These are phyloP conservation scores for Drosophila arawakana DNA, from an alignment of 1,140 invertebrate species.

Conservation along the genomic window DNA sequence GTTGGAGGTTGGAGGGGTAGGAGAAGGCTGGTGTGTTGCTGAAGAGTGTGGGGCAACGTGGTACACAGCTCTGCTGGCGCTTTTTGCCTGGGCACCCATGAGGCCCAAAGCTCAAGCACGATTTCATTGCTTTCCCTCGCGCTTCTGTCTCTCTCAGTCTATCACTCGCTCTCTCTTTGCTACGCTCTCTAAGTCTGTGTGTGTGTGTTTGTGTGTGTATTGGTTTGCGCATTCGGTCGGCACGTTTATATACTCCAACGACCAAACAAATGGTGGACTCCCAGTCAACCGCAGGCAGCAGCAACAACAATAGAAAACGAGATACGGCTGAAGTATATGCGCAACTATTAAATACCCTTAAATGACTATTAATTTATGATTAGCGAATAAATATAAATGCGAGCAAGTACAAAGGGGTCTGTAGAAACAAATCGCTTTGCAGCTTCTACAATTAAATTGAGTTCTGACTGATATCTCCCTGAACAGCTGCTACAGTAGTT, in stretches of 20 bases:
- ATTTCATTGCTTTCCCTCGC: neutral
- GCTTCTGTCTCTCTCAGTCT: neutral
- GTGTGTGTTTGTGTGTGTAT: constrained; percentile 23
- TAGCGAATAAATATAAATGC: neutral
- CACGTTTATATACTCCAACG: constrained; percentile 74
- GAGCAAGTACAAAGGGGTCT: too few species aligned
- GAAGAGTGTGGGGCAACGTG: neutral
- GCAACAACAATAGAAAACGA: constrained; percentile 18
- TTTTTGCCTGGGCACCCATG: constrained; percentile 27
- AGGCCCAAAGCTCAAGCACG: constrained; percentile 14
- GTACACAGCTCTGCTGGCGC: neutral
- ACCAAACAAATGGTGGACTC: constrained; percentile 56
- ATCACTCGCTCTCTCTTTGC: neutral
- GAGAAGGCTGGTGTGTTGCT: neutral
- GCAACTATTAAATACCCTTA: too few species aligned
- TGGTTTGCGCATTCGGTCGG: constrained; percentile 43
- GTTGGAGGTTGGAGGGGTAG: neutral
- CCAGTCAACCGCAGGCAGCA: constrained; percentile 40
- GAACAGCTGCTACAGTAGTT: too few species aligned
- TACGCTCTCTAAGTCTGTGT: constrained; percentile 2
- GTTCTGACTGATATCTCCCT: too few species aligned
- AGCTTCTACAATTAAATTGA: too few species aligned
- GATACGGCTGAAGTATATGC: too few species aligned
- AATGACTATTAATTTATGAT: too few species aligned
- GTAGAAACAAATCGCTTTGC: too few species aligned